Percentiles rank a stretch among this genome's conserved stretches.
These are phyloP conservation scores for Maniola hyperantus DNA, from an alignment of 2,888 invertebrate genomes.

Conservation along the genomic window DNA sequence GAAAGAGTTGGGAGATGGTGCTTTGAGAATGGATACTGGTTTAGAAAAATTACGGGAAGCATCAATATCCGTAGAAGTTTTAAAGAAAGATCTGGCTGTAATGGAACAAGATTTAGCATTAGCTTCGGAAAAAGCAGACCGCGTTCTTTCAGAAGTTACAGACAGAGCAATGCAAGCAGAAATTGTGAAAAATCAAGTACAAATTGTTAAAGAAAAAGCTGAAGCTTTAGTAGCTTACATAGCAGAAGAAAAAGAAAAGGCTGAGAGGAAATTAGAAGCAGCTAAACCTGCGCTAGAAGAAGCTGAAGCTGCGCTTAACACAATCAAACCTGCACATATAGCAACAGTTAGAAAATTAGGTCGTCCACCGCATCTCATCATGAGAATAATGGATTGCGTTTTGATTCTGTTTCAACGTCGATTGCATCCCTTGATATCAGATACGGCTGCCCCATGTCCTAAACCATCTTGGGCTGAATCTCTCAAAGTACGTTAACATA, in stretches of 20 bases:
- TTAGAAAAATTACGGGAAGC: constrained; percentile 97
- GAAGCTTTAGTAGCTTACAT: constrained; percentile 93
- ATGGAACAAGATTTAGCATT: constrained; percentile 97
- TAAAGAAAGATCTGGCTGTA: constrained; percentile 95
- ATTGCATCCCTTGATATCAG: constrained; percentile 91
- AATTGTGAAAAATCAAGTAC: constrained; percentile 96
- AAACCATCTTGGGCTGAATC: constrained; percentile 99
- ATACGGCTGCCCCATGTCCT: constrained; percentile 91
- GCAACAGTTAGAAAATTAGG: constrained; percentile 97
- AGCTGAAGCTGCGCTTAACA: constrained; percentile 96
- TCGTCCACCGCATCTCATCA: constrained; percentile 97
- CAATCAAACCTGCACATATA: constrained; percentile 98
- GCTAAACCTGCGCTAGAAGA: constrained; percentile 98
- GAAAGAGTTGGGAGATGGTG: constrained; percentile 94
- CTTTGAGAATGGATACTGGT: constrained; percentile 97
- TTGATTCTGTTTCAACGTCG: constrained; percentile 95
- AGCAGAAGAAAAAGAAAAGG: constrained; percentile 94
- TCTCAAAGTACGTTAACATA: constrained; percentile 84
- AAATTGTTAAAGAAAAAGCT: constrained; percentile 97
- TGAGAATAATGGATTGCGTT: constrained; percentile 99
- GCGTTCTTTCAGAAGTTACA: constrained; percentile 94
- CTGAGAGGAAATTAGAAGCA: constrained; percentile 96
- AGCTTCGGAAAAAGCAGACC: constrained; percentile 95
- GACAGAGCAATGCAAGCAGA: constrained; percentile 97
- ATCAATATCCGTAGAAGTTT: constrained; percentile 94